Conservation (phyloP, 2,888 invertebrate species). For the Agonopterix heracliana region DNA sequence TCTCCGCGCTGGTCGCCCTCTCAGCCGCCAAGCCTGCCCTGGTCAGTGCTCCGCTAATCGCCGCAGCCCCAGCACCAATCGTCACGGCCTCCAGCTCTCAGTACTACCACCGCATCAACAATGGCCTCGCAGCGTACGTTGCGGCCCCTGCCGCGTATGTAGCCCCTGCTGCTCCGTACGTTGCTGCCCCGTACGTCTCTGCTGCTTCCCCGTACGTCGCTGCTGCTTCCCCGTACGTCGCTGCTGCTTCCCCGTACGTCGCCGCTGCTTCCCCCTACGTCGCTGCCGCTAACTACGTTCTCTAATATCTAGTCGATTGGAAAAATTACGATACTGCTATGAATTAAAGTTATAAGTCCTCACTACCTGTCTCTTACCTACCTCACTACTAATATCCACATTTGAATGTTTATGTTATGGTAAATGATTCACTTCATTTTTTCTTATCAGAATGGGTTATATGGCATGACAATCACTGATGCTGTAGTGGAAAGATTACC, state of each 20-base stretch:
- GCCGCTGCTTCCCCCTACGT: too few species aligned
- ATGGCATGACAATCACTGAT: too few species aligned
- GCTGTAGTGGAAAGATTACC: too few species aligned
- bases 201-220: constrained; percentile 22
- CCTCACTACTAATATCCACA: too few species aligned
- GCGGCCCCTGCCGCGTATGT: constrained; percentile 58
- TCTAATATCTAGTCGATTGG: too few species aligned
- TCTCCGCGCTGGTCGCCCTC: constrained; percentile 55
- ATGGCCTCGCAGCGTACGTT: constrained; percentile 62
- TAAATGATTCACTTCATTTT: too few species aligned
- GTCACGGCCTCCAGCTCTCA: constrained; percentile 82
- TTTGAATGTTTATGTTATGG: too few species aligned
- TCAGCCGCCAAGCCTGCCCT: constrained; percentile 52
- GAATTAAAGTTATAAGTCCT: too few species aligned
- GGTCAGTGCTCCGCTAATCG: constrained; percentile 43
- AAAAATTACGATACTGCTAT: too few species aligned
- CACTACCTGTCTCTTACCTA: too few species aligned
- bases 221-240: constrained; percentile 17
- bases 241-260: constrained; percentile 13
- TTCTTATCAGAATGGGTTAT: too few species aligned
- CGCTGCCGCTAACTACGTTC: too few species aligned
- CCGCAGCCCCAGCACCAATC: constrained; percentile 61
- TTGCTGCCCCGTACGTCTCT: constrained; percentile 28
- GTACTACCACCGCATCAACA: constrained; percentile 80
- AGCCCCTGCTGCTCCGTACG: constrained; percentile 36